Percentiles rank a stretch among this genome's conserved stretches.
These are phyloP conservation scores for Pongo pygmaeus DNA, from an alignment of 2,113 vertebrate genomes.

Conservation along the genomic window DNA sequence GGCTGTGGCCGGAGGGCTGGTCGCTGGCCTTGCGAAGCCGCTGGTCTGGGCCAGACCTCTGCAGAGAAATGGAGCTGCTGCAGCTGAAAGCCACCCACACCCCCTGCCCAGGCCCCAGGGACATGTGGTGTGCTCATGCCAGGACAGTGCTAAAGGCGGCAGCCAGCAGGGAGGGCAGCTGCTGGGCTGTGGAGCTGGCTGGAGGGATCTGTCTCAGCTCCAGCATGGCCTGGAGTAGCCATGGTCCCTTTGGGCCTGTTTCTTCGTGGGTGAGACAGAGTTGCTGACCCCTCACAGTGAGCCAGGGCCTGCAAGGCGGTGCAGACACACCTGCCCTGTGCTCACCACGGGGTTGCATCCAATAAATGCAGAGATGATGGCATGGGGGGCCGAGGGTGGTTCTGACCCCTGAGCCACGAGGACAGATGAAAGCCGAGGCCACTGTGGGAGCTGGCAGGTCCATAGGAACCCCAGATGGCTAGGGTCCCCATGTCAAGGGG, in stretches of 20 bases:
- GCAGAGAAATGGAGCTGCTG: not conserved
- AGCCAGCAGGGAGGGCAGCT: accelerated
- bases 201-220: too few relatives aligned
- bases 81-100: accelerated
- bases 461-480: not conserved
- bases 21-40: slow-evolving; percentile 92
- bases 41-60: slow-evolving; percentile 81
- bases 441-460: too few relatives aligned
- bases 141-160: not conserved
- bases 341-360: not conserved
- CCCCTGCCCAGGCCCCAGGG: not conserved
- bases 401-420: not conserved
- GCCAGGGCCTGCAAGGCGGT: accelerated
- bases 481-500: not conserved
- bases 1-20: slow-evolving; percentile 95
- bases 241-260: not conserved
- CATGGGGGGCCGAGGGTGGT: not conserved
- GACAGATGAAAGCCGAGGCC: not conserved
- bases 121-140: accelerated
- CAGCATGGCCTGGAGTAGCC: not conserved
- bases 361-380: not conserved
- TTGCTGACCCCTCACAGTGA: not conserved
- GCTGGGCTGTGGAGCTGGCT: not conserved
- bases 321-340: not conserved
- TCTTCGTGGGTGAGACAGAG: not conserved